Evolutionary conservation across 2,888 invertebrate species (phyloP).

Genomic region (Eulithis prunata): DNA sequence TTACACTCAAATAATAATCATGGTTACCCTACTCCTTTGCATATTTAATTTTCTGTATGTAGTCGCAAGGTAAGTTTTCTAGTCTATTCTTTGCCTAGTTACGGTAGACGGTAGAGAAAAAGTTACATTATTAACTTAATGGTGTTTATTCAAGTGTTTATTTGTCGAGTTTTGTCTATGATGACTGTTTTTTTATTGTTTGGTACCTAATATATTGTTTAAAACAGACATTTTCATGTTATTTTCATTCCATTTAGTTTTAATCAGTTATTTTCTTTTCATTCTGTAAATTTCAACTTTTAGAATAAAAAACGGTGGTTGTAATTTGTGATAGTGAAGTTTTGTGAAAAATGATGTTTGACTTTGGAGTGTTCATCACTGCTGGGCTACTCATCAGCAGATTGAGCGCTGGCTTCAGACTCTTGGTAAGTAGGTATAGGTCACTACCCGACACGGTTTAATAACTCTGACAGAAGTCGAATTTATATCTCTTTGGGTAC

Average conservation of each 20-base stretch:
- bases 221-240: no score
- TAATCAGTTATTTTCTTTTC: no score
- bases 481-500: no score
- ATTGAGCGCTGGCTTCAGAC: conserved; percentile 44
- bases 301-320: not conserved
- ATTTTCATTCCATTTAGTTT: no score
- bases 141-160: not conserved
- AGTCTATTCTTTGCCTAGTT: conserved; percentile 22
- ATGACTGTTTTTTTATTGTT: no score
- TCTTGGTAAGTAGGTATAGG: conserved; percentile 47
- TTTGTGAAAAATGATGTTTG: conserved; percentile 44
- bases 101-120: no score
- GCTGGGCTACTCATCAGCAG: conserved; percentile 50
- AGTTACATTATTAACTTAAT: not conserved
- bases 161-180: not conserved
- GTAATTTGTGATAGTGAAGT: not conserved
- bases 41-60: conserved; percentile 39
- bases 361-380: conserved; percentile 47
- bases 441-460: no score
- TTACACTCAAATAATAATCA: not conserved
- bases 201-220: no score
- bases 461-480: no score
- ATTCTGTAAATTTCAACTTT: no score
- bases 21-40: conserved; percentile 38
- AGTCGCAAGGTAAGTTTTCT: conserved; percentile 44